Percentiles rank a stretch among this genome's conserved stretches.
Conservation (phyloP, 2,888 invertebrate species). For the Miltochrista miniata region DNA sequence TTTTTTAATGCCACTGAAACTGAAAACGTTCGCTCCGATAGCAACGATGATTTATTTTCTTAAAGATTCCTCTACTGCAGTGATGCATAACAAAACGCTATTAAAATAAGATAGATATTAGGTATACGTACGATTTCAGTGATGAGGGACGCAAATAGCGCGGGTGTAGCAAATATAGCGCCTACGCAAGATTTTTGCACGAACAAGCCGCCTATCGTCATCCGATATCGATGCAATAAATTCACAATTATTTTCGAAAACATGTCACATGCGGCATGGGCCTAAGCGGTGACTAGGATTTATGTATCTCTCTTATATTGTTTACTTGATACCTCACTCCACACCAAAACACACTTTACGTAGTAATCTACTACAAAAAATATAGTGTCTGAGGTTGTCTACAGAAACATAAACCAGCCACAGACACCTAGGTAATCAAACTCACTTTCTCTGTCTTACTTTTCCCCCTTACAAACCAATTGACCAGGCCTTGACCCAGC, state of each 20-base stretch:
- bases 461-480: no score
- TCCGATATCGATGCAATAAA: conserved; percentile 60
- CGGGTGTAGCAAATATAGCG: conserved; percentile 57
- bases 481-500: no score
- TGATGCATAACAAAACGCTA: conserved; percentile 2
- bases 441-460: no score
- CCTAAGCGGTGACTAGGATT: conserved; percentile 54
- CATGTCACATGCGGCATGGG: conserved; percentile 44
- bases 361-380: background rate
- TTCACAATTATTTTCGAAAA: conserved; percentile 54
- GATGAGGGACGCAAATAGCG: conserved; percentile 40
- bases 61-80: background rate
- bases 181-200: conserved; percentile 67
- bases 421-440: no score
- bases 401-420: no score
- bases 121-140: conserved; percentile 23
- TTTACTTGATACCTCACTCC: conserved; percentile 25
- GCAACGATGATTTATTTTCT: no score
- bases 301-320: conserved; percentile 42
- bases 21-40: no score
- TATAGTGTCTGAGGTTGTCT: no score
- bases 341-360: background rate
- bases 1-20: no score
- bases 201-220: conserved; percentile 51
- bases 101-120: conserved; percentile 22